Percentiles rank a stretch among this genome's conserved stretches.
These are phyloP conservation scores for Elgaria multicarinata DNA, from an alignment of 2,113 vertebrate genomes.

Conservation along the genomic window DNA sequence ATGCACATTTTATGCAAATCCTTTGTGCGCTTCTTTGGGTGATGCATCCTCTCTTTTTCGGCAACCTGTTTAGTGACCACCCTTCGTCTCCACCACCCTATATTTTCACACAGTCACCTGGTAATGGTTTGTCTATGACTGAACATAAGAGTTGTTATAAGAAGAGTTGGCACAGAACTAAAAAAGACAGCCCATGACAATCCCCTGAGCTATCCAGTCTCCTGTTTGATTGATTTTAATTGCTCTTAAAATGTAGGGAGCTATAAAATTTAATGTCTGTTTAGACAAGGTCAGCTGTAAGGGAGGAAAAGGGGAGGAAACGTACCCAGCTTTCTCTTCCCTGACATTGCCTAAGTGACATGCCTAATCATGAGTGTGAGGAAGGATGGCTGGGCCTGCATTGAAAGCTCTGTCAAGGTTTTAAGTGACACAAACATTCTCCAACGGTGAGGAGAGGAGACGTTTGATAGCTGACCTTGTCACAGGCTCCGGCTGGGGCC, in stretches of 20 bases:
- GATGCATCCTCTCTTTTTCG: not conserved
- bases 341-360: slow-evolving; percentile 15
- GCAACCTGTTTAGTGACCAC: not conserved
- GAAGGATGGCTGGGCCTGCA: not conserved
- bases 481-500: not conserved
- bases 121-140: not conserved
- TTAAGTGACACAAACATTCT: not conserved
- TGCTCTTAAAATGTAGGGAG: slow-evolving; percentile 35
- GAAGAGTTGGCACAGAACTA: not conserved
- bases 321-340: not conserved
- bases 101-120: not conserved
- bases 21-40: not conserved
- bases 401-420: not conserved
- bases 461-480: not conserved
- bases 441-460: not conserved
- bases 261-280: not conserved
- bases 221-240: slow-evolving; percentile 25
- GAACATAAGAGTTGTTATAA: not conserved
- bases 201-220: slow-evolving; percentile 21
- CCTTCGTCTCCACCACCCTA: not conserved
- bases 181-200: slow-evolving; percentile 4
- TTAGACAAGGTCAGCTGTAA: slow-evolving; percentile 7
- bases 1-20: not conserved
- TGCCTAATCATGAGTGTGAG: fast-evolving
- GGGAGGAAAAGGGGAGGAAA: slow-evolving; percentile 12